Conservation (phyloP, 2,113 vertebrate genomes). For the Marcusenius ussheri region DNA sequence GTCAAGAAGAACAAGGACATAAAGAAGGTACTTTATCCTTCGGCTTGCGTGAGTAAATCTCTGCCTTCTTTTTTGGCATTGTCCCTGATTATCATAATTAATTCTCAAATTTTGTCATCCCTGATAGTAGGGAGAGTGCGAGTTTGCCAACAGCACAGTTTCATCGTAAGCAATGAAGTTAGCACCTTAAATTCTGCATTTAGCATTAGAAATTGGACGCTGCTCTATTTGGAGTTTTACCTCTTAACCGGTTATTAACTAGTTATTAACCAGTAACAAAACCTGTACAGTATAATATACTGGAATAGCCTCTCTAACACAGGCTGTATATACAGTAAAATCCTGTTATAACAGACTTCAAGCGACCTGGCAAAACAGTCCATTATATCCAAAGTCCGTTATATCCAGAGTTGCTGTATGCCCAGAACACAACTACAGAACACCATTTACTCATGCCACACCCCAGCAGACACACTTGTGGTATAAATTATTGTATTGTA, state of each 20-base stretch:
- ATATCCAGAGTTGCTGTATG: too few species aligned
- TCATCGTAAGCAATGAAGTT: neutral
- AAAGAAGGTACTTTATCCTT: conserved; percentile 74
- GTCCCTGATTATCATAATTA: conserved; percentile 12
- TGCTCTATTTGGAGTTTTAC: neutral
- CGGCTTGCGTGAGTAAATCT: conserved; percentile 35
- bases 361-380: too few species aligned
- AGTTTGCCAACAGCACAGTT: neutral
- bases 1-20: conserved; percentile 90
- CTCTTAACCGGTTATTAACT: neutral
- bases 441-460: too few species aligned
- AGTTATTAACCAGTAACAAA: neutral
- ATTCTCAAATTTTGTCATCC: conserved; percentile 18
- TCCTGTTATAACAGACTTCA: too few species aligned
- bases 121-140: neutral
- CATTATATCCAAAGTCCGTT: too few species aligned
- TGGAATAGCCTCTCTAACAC: neutral
- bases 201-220: neutral
- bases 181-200: neutral
- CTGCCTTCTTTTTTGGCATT: conserved; percentile 4
- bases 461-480: too few species aligned
- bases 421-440: too few species aligned
- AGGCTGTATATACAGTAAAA: neutral
- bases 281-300: neutral
- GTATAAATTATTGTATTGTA: too few species aligned